phyloP scores from a whole-genome alignment of 2,888 invertebrate genomes.

The Calameuta pallipes region DNA sequence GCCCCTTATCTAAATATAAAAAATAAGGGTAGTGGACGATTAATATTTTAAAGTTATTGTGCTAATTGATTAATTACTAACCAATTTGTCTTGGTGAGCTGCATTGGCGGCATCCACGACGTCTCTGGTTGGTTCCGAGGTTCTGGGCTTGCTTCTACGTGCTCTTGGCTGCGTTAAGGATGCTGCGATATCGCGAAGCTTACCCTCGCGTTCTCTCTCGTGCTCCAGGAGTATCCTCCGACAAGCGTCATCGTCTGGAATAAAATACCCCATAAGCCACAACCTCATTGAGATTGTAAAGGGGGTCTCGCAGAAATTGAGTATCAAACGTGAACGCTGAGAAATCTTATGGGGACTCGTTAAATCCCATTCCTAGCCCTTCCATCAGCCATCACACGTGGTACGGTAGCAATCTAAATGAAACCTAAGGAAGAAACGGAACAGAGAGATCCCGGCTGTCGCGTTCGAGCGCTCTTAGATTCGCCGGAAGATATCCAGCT shows the following conservation, averaged over 20 bases:
- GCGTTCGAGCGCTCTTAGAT: constrained; percentile 28
- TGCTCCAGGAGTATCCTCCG: constrained; percentile 69
- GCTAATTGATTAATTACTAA: constrained; percentile 31
- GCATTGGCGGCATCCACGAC: constrained; percentile 58
- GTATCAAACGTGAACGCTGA: background rate
- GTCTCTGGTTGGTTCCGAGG: constrained; percentile 58
- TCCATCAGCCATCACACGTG: background rate
- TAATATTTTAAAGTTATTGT: background rate
- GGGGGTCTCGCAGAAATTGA: background rate
- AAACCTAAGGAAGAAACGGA: constrained; percentile 33
- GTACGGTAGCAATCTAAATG: constrained; percentile 29
- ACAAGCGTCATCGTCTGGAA: constrained; percentile 60
- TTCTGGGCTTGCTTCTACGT: constrained; percentile 60
- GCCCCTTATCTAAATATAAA: constrained; percentile 73
- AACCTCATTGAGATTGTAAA: background rate
- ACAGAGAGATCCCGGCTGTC: constrained; percentile 20
- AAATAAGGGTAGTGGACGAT: background rate
- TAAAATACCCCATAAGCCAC: background rate
- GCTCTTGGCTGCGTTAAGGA: constrained; percentile 78
- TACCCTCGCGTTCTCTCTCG: constrained; percentile 74
- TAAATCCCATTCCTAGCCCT: background rate
- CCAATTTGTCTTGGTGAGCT: constrained; percentile 62
- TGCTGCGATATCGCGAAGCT: constrained; percentile 85
- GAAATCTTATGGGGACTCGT: background rate
- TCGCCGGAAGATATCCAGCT: constrained; percentile 36